Evolutionary conservation across 92 coral and sea anemone genomes (phyloP).

Genomic region (Galaxea fascicularis): DNA sequence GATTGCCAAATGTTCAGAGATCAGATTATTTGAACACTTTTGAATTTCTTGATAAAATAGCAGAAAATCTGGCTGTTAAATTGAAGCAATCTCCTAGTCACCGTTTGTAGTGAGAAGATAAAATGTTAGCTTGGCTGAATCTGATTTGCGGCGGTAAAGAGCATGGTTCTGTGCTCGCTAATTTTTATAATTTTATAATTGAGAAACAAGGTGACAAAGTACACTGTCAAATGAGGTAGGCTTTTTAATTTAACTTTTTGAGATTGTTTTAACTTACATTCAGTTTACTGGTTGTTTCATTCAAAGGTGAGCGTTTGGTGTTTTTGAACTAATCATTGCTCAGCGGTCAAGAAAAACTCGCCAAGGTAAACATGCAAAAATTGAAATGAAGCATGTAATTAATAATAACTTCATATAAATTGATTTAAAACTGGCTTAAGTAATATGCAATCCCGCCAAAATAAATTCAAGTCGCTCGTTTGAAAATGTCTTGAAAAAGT

Average conservation of each 20-base stretch:
- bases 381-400: too few relatives aligned
- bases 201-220: background rate
- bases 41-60: constrained; percentile 94
- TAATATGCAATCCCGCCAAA: too few relatives aligned
- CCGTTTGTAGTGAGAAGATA: constrained; percentile 13
- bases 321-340: too few relatives aligned
- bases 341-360: background rate
- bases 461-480: background rate
- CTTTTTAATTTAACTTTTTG: background rate
- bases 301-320: background rate
- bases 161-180: too few relatives aligned
- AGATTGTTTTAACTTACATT: background rate
- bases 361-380: background rate
- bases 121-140: too few relatives aligned
- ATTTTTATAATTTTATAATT: too few relatives aligned
- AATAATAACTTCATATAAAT: too few relatives aligned
- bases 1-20: constrained; percentile 79
- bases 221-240: background rate
- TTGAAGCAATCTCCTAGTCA: constrained; percentile 31
- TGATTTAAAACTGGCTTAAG: too few relatives aligned
- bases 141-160: too few relatives aligned
- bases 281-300: background rate
- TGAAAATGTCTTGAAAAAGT: background rate
- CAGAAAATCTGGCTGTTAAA: constrained; percentile 70
- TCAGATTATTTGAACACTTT: constrained; percentile 94